Evolutionary conservation across 1,140 invertebrate genomes (phyloP), one percentile per base, ranked within the genome.

Genomic region (Drosophila arawakana): DNA sequence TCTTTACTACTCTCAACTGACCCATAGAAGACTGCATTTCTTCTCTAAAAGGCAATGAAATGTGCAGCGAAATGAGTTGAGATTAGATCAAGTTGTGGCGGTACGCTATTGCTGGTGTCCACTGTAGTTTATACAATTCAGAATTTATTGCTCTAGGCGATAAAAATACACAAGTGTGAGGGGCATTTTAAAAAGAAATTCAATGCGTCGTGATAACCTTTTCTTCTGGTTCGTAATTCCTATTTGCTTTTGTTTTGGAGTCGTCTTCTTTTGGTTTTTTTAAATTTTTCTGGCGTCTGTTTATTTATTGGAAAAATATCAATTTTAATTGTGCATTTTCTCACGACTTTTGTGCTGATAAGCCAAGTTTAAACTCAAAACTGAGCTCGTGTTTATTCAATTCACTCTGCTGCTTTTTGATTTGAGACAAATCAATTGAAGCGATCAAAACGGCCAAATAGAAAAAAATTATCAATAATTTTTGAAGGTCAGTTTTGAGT

Each of bases 291-390:
- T 30, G 25, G 25, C 25, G 43, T 50, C 34, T 79, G 60, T 86
- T 80, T 86, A 59, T 83, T 86, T 88, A 72, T 77, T 54, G 34
- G 21, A 25, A 41, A 83, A 88, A 78, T 86, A 86, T 88, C 80
- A 86, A 83, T 78, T 80, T 82, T 69, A 86, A 86, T 88, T 83
- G 77, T 77, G 44, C 50, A 83, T 78, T 86, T 88, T 83, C 83
- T 86, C 83, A 86, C 84, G 83, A 89, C 80, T 89, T 78, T 73
- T 49, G 54, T 71, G 58, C 54, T 7, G 73, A 77, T 80, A 66
- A 69, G 55, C 60, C 43, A 41, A 30, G 25, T 52, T 57, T 18
- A 5, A 54, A 73, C 52, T 30, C 13, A 34, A 37, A 37, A 54
- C 63, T 35, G 13, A 15, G 25, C 37, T 39, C 25, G 25, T 52